Conservation (phyloP, 2,888 invertebrate species). For the Marronus borbonicus region DNA sequence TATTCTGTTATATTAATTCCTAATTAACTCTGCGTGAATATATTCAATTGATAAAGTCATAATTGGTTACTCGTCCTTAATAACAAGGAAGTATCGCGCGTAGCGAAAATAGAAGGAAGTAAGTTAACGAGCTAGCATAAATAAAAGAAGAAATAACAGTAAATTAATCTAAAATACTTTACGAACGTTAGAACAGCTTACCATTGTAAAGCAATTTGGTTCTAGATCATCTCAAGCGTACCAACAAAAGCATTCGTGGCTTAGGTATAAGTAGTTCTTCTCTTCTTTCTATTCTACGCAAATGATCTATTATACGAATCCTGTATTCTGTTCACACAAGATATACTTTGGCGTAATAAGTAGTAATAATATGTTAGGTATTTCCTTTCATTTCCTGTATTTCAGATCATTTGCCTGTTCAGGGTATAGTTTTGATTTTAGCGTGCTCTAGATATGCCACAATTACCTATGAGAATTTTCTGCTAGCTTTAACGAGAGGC, state of each 20-base stretch:
- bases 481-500: background rate
- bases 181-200: conserved; percentile 14
- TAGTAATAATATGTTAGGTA: conserved; percentile 34
- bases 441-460: conserved; percentile 19
- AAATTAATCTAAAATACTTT: conserved; percentile 27
- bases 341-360: conserved; percentile 26
- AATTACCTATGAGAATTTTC: conserved; percentile 23
- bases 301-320: conserved; percentile 36
- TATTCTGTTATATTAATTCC: too few relatives aligned
- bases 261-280: background rate
- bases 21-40: too few relatives aligned
- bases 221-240: conserved; percentile 29
- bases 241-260: conserved; percentile 22
- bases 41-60: too few relatives aligned
- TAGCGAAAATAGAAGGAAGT: conserved; percentile 6
- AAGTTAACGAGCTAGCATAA: conserved; percentile 13
- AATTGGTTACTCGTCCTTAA: background rate
- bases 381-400: conserved; percentile 36
- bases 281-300: conserved; percentile 31
- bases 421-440: conserved; percentile 25
- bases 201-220: conserved; percentile 30
- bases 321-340: conserved; percentile 30
- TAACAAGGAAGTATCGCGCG: background rate
- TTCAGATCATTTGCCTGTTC: conserved; percentile 19
- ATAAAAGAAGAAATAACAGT: conserved; percentile 34